phyloP scores from a whole-genome alignment of 2,888 invertebrate species.

The Lycocerus yunnanus region DNA sequence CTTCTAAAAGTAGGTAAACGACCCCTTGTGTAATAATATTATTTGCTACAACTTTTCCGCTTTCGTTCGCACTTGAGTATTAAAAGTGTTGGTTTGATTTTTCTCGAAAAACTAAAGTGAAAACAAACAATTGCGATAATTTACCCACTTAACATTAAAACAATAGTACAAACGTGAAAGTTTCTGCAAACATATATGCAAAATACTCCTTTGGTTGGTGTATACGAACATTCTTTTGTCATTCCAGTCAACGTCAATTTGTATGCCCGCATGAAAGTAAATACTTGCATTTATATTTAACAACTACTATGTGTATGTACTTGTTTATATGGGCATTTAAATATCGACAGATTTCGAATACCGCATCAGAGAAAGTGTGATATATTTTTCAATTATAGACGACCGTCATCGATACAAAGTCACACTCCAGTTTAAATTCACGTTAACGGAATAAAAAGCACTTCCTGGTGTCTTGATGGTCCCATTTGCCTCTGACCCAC shows the following conservation, averaged over 20 bases:
- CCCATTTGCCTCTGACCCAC: slow-evolving; percentile 25
- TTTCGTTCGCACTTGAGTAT: neutral
- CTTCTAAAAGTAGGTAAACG: neutral
- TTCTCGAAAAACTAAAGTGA: neutral
- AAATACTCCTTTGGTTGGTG: neutral
- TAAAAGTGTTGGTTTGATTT: slow-evolving; percentile 5
- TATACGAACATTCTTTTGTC: slow-evolving; percentile 18
- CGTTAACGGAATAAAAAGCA: slow-evolving; percentile 23
- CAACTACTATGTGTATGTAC: neutral
- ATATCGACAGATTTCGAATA: slow-evolving; percentile 6
- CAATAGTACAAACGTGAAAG: slow-evolving; percentile 28
- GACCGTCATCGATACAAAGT: slow-evolving; percentile 10
- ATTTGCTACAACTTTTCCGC: neutral
- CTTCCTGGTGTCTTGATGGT: slow-evolving; percentile 22
- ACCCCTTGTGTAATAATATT: neutral
- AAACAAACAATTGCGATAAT: slow-evolving; percentile 21
- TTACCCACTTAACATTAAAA: slow-evolving; percentile 15
- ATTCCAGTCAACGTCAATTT: slow-evolving; percentile 12
- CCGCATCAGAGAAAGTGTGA: slow-evolving; percentile 23
- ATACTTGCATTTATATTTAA: slow-evolving; percentile 16
- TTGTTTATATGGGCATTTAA: slow-evolving; percentile 20
- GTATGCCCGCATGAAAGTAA: slow-evolving; percentile 20
- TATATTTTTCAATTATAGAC: slow-evolving; percentile 11
- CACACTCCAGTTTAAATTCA: slow-evolving; percentile 1
- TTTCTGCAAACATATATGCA: slow-evolving; percentile 13